Percentiles rank a stretch among this genome's conserved stretches.
phyloP scores from a whole-genome alignment of 1,140 invertebrate species.

The Lucilia sericata region DNA sequence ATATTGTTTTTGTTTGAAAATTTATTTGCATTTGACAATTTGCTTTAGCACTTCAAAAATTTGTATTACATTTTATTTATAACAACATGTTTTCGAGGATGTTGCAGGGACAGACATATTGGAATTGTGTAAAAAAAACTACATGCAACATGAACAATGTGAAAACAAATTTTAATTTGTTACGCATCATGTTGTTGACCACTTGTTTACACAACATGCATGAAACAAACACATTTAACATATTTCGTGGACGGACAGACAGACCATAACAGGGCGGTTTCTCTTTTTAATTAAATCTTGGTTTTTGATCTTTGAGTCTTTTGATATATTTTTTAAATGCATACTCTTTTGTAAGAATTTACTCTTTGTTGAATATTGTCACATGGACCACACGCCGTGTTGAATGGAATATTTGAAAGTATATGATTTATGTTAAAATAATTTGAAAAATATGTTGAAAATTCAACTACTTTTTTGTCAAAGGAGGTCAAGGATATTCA shows the following conservation, averaged over 20 bases:
- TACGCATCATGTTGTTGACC: slow-evolving; percentile 21
- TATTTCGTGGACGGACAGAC: background rate
- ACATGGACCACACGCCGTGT: background rate
- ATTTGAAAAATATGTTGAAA: too few relatives aligned
- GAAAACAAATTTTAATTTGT: slow-evolving; percentile 6
- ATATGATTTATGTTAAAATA: too few relatives aligned
- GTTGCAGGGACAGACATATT: background rate
- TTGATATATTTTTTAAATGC: background rate
- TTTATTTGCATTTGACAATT: background rate
- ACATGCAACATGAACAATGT: background rate
- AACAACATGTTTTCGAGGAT: background rate
- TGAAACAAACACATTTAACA: background rate
- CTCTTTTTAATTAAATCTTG: background rate
- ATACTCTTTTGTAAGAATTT: too few relatives aligned
- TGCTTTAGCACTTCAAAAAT: background rate
- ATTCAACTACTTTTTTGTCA: too few relatives aligned
- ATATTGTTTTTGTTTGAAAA: background rate
- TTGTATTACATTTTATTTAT: background rate
- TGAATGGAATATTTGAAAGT: too few relatives aligned
- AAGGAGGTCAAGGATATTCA: too few relatives aligned
- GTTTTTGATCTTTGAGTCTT: background rate
- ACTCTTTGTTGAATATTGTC: background rate
- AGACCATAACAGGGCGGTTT: background rate
- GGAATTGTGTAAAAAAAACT: background rate
- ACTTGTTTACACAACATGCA: slow-evolving; percentile 17